Conservation (phyloP, 2,888 invertebrate genomes). For the Philereme vetulata region DNA sequence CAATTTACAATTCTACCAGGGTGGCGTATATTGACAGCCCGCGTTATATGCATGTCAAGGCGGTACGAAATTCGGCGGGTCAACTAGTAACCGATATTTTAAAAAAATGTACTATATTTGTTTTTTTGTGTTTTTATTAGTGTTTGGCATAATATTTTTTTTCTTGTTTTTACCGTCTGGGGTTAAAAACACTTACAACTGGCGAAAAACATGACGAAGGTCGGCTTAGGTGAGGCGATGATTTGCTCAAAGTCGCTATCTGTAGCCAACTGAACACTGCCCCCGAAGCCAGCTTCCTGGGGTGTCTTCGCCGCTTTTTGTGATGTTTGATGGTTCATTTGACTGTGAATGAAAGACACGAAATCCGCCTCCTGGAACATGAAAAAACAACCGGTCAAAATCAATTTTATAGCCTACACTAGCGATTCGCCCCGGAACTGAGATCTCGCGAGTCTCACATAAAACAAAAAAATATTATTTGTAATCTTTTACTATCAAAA, state of each 20-base stretch:
- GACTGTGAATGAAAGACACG: conserved; percentile 84
- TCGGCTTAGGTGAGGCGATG: conserved; percentile 83
- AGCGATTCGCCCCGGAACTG: too few species aligned
- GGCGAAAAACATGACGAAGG: conserved; percentile 91
- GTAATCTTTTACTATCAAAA: too few species aligned
- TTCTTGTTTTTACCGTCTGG: too few species aligned
- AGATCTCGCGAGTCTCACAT: too few species aligned
- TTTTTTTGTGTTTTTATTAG: background rate
- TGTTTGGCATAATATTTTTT: background rate
- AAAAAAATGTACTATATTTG: too few species aligned
- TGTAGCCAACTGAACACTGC: conserved; percentile 76
- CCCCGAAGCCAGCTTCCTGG: conserved; percentile 70
- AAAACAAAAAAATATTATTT: too few species aligned
- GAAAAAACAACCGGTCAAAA: background rate
- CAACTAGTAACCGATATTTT: too few species aligned
- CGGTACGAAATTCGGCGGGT: too few species aligned
- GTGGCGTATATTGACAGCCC: too few species aligned
- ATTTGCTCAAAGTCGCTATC: conserved; percentile 85
- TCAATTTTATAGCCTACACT: too few species aligned
- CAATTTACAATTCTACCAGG: too few species aligned
- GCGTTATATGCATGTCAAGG: too few species aligned
- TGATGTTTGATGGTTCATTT: conserved; percentile 49
- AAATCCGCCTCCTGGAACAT: conserved; percentile 85
- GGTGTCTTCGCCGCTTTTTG: conserved; percentile 47
- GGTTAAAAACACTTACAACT: conserved; percentile 81